Conservation (phyloP, 37 sponge, comb jelly and placozoan genomes). For the Hexactinellida sp. region DNA sequence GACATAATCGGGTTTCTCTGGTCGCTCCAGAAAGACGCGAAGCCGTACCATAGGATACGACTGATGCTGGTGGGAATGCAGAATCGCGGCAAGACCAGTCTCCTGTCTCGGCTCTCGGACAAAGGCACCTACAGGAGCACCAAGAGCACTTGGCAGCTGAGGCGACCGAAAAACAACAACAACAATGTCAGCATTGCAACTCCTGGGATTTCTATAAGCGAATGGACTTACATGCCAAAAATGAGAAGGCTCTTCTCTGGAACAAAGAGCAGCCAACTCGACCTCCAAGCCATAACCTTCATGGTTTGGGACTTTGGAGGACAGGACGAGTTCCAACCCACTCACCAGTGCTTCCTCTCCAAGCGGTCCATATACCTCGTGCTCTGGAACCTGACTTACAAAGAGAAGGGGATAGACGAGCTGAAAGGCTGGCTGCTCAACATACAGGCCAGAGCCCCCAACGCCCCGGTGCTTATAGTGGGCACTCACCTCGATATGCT, state of each 20-base stretch:
- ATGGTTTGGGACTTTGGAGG: slow-evolving; percentile 92
- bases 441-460: slow-evolving; percentile 27
- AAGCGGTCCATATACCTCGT: slow-evolving; percentile 34
- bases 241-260: neutral
- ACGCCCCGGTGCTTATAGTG: slow-evolving; percentile 27
- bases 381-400: slow-evolving; percentile 27
- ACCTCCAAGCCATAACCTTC: slow-evolving; percentile 56
- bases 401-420: slow-evolving; percentile 20
- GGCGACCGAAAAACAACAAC: neutral
- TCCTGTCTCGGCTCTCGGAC: slow-evolving; percentile 43
- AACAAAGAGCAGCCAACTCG: slow-evolving; percentile 23
- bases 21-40: slow-evolving; percentile 56
- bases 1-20: slow-evolving; percentile 73
- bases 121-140: slow-evolving; percentile 27
- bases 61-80: slow-evolving; percentile 75
- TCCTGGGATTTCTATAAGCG: slow-evolving; percentile 56
- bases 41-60: slow-evolving; percentile 77
- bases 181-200: neutral
- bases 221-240: slow-evolving; percentile 55
- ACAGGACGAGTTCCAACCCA: slow-evolving; percentile 41
- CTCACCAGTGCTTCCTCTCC: slow-evolving; percentile 46
- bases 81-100: slow-evolving; percentile 60
- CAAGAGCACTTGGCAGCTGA: slow-evolving; percentile 33
- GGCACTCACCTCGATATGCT: slow-evolving; percentile 37
- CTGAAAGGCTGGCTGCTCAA: slow-evolving; percentile 32